Percentiles rank a stretch among this genome's conserved stretches.
Conservation (phyloP, 2,797 vertebrate genomes). For the Hylomyscus alleni region DNA sequence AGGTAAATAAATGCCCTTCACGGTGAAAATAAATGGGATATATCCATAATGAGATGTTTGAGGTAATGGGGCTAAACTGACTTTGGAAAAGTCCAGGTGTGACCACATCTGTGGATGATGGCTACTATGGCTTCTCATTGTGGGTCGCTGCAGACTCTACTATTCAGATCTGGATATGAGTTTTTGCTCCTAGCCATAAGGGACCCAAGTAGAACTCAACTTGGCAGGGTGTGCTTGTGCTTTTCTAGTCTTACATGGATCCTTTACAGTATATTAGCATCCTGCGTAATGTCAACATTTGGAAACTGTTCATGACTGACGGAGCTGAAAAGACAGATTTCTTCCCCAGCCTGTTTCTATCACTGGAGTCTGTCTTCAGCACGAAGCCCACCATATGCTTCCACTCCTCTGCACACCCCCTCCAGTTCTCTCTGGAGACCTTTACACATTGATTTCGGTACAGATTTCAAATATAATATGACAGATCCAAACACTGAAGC, state of each 20-base stretch:
- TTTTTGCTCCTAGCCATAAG: constrained; percentile 4
- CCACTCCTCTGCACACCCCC: not conserved
- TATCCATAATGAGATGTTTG: not conserved
- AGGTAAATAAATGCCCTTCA: not conserved
- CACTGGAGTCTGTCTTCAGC: constrained; percentile 57
- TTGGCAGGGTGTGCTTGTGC: not conserved
- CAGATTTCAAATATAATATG: constrained; percentile 70
- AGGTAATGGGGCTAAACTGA: not conserved
- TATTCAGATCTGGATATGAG: not conserved
- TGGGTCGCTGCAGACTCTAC: not conserved
- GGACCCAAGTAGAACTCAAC: not conserved
- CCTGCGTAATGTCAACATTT: constrained; percentile 52
- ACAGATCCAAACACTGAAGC: constrained; percentile 47
- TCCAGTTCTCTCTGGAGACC: constrained; percentile 12
- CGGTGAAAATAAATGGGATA: not conserved
- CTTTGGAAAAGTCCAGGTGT: not conserved
- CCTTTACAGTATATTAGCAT: constrained; percentile 49
- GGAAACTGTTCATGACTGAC: constrained; percentile 68
- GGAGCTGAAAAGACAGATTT: constrained; percentile 45
- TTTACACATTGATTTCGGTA: constrained; percentile 40
- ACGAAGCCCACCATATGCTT: constrained; percentile 64
- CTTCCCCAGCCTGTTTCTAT: constrained; percentile 74
- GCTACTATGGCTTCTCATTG: not conserved
- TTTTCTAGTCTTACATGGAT: not conserved
- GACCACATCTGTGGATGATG: not conserved